phyloP scores from a whole-genome alignment of 2,797 vertebrate genomes.

The Sebastolobus alascanus region DNA sequence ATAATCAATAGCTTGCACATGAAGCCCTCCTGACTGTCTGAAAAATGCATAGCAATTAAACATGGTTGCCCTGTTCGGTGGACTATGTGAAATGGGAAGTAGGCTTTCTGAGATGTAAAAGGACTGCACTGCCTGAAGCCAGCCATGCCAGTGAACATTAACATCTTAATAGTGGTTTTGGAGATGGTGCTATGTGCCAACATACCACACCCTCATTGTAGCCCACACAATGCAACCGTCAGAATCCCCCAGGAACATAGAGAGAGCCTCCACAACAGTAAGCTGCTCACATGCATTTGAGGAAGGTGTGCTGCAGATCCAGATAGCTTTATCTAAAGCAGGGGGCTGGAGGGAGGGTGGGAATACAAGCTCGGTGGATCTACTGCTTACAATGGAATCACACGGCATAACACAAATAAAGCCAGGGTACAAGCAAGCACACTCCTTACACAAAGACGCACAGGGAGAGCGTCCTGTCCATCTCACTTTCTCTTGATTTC shows the following conservation, averaged over 20 bases:
- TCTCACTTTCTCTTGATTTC: conserved; percentile 55
- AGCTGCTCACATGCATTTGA: conserved; percentile 68
- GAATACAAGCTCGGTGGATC: conserved; percentile 73
- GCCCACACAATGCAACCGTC: conserved; percentile 70
- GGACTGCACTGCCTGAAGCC: conserved; percentile 17
- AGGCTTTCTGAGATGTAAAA: conserved; percentile 25
- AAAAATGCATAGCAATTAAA: conserved; percentile 9
- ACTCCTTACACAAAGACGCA: conserved; percentile 62
- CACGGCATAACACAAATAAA: conserved; percentile 78
- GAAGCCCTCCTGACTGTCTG: background rate
- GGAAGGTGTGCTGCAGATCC: conserved; percentile 71
- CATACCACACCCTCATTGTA: conserved; percentile 67
- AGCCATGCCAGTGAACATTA: conserved; percentile 47
- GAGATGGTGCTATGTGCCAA: conserved; percentile 59
- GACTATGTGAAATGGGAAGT: background rate
- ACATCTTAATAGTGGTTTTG: conserved; percentile 67
- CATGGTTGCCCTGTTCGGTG: background rate
- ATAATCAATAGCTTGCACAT: background rate
- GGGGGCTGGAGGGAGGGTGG: conserved; percentile 59
- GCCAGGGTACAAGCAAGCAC: conserved; percentile 70
- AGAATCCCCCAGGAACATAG: conserved; percentile 62
- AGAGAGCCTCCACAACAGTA: conserved; percentile 64
- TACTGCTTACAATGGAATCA: conserved; percentile 80
- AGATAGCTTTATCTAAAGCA: conserved; percentile 80
- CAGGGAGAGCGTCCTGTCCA: conserved; percentile 52